These are phyloP conservation scores for Temnothorax unifasciatus DNA, from an alignment of 2,888 invertebrate genomes.

Conservation along the genomic window DNA sequence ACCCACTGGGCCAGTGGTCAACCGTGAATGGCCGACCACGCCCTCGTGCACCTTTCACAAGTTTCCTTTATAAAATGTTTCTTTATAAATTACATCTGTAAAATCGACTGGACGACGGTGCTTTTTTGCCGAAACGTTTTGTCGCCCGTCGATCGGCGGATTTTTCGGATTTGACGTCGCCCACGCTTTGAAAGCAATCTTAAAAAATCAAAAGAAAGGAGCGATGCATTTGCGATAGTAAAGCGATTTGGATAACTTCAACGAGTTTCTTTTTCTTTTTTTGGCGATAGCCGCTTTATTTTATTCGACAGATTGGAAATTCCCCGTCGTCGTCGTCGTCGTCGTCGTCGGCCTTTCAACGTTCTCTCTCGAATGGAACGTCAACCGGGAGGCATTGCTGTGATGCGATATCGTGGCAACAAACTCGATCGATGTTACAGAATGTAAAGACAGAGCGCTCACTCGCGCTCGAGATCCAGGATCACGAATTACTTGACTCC, in stretches of 20 bases:
- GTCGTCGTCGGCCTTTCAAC: background rate
- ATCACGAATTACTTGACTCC: constrained; percentile 37
- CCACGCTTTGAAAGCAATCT: background rate
- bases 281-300: background rate
- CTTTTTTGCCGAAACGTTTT: background rate
- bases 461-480: constrained; percentile 56
- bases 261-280: background rate
- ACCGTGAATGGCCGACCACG: constrained; percentile 77
- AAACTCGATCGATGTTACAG: constrained; percentile 49
- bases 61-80: constrained; percentile 65
- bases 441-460: constrained; percentile 33
- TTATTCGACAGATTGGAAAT: background rate
- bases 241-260: background rate
- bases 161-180: background rate
- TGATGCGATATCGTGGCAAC: background rate
- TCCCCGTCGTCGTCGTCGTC: background rate
- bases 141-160: background rate
- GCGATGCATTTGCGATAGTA: background rate
- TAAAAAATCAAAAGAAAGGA: background rate
- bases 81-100: constrained; percentile 26
- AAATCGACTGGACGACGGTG: background rate
- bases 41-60: constrained; percentile 78
- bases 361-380: background rate
- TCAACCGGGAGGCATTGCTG: background rate
- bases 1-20: constrained; percentile 75